Evolutionary conservation across 2,113 vertebrate genomes (phyloP).

Genomic region (Syngnathus floridae): DNA sequence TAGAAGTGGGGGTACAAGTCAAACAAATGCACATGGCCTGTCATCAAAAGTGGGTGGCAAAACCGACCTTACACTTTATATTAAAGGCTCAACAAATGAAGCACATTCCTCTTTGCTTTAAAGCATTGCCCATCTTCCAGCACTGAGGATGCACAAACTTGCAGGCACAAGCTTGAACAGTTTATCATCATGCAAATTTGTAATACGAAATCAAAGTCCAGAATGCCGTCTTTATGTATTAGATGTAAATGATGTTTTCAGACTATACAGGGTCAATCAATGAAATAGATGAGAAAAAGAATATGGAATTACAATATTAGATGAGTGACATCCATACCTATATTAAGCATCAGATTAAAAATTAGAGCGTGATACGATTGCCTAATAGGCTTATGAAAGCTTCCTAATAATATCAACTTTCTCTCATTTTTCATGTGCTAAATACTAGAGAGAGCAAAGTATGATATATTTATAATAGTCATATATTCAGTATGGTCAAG

Average conservation of each 20-base stretch:
- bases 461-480: no score
- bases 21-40: constrained; percentile 28
- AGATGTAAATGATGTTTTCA: background rate
- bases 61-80: constrained; percentile 32
- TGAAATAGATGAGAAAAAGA: background rate
- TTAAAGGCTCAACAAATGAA: constrained; percentile 42
- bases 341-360: no score
- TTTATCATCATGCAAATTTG: constrained; percentile 7
- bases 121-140: constrained; percentile 4
- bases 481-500: no score
- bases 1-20: constrained; percentile 17
- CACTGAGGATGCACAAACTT: constrained; percentile 26
- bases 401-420: no score
- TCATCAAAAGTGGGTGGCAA: constrained; percentile 18
- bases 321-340: background rate
- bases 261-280: background rate
- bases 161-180: constrained; percentile 23
- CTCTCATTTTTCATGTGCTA: no score
- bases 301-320: background rate
- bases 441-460: no score
- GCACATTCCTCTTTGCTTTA: constrained; percentile 41
- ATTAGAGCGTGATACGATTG: no score
- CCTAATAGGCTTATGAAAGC: no score
- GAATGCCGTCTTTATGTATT: background rate
- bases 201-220: background rate